Evolutionary conservation across 2,797 vertebrate species (phyloP).

Genomic region (Liasis olivaceus): DNA sequence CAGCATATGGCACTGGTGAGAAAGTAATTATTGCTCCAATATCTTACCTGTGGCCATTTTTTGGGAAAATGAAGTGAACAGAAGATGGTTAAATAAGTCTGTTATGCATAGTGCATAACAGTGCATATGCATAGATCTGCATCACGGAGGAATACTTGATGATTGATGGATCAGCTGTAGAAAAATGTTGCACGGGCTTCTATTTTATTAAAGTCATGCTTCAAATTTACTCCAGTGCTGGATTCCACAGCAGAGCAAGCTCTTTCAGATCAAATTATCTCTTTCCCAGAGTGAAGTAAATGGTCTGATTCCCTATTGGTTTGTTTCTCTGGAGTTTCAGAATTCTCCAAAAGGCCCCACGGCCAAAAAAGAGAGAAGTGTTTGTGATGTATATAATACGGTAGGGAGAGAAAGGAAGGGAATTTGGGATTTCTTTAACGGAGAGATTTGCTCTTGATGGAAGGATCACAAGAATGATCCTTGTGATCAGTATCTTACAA

Average conservation of each 20-base stretch:
- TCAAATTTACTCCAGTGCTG: background rate
- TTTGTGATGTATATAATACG: background rate
- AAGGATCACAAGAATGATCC: background rate
- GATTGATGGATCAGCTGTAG: background rate
- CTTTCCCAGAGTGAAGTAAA: background rate
- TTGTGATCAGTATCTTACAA: background rate
- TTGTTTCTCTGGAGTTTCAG: background rate
- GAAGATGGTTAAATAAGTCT: constrained; percentile 39
- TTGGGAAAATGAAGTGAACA: constrained; percentile 20
- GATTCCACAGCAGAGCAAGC: background rate
- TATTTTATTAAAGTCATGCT: background rate
- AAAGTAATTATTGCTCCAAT: constrained; percentile 63
- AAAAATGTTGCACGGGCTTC: background rate
- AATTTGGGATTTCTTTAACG: background rate
- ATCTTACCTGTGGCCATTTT: constrained; percentile 51
- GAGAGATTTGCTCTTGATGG: background rate
- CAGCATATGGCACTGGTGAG: constrained; percentile 63
- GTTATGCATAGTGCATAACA: background rate
- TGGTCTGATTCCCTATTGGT: background rate
- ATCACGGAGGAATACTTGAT: background rate
- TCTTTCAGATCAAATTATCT: background rate
- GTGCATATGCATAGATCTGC: background rate
- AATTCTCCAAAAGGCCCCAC: background rate
- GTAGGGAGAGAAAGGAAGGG: background rate
- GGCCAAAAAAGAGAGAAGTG: background rate